phyloP scores from a whole-genome alignment of 2,797 vertebrate genomes.

The Discoglossus pictus region DNA sequence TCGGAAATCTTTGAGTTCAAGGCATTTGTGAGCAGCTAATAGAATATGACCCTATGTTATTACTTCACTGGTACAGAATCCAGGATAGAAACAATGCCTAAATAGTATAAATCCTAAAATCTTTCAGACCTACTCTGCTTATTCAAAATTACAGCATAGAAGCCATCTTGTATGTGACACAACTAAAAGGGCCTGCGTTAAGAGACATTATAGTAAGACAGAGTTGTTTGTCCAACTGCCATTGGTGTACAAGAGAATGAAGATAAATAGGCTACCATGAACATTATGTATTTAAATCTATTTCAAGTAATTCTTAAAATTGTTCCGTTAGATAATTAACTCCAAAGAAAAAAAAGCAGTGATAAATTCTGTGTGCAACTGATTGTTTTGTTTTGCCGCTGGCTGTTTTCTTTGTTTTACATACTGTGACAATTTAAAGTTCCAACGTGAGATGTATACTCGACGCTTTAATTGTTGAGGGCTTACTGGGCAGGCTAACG shows the following conservation, averaged over 20 bases:
- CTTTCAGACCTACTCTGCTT: too few species aligned
- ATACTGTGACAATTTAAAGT: conserved; percentile 46
- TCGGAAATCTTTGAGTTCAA: too few species aligned
- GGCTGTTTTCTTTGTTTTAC: conserved; percentile 48
- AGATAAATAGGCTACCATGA: conserved; percentile 40
- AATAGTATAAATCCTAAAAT: too few species aligned
- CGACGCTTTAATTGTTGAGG: conserved; percentile 60
- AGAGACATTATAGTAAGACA: conserved; percentile 27
- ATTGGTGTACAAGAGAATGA: conserved; percentile 33
- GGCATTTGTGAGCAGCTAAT: too few species aligned
- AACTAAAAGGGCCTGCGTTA: conserved; percentile 29
- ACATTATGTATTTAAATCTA: conserved; percentile 48
- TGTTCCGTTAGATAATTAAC: conserved; percentile 42
- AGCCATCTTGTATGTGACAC: too few species aligned
- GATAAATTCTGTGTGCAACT: conserved; percentile 26
- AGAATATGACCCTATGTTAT: too few species aligned
- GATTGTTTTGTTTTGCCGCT: conserved; percentile 27
- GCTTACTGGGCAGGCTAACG: conserved; percentile 50
- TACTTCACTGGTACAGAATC: too few species aligned
- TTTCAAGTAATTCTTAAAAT: conserved; percentile 38
- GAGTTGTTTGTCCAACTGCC: conserved; percentile 42
- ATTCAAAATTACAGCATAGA: too few species aligned
- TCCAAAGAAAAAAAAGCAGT: conserved; percentile 27
- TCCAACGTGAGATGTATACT: conserved; percentile 50
- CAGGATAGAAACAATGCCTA: too few species aligned